phyloP scores from a whole-genome alignment of 2,797 vertebrate genomes.

The Pseudochromis fuscus region DNA sequence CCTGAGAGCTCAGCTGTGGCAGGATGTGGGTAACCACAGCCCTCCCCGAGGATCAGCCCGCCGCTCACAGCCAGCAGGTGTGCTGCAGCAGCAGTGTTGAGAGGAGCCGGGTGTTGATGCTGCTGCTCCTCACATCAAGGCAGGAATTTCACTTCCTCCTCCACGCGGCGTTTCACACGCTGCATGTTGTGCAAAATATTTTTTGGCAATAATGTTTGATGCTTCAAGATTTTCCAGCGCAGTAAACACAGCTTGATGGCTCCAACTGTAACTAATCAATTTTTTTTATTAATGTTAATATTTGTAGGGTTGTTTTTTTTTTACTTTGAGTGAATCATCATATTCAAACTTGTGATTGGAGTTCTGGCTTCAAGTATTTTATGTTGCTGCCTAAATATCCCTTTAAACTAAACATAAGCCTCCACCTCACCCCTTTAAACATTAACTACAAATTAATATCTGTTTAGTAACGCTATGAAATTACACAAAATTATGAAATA shows the following conservation, averaged over 20 bases:
- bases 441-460: too few relatives aligned
- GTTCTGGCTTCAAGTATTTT: too few relatives aligned
- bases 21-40: constrained; percentile 72
- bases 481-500: too few relatives aligned
- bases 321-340: too few relatives aligned
- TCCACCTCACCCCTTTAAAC: too few relatives aligned
- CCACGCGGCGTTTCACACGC: constrained; percentile 10
- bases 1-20: constrained; percentile 72
- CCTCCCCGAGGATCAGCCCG: constrained; percentile 44
- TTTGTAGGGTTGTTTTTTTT: too few relatives aligned
- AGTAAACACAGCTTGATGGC: neutral
- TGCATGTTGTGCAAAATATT: neutral
- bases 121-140: constrained; percentile 33
- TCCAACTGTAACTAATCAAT: neutral
- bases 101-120: constrained; percentile 30
- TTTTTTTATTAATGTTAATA: neutral
- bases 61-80: constrained; percentile 54
- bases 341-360: too few relatives aligned
- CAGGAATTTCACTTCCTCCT: constrained; percentile 3
- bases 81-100: constrained; percentile 45
- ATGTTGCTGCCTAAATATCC: too few relatives aligned
- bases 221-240: neutral
- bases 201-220: too few relatives aligned
- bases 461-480: too few relatives aligned
- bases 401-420: too few relatives aligned